Evolutionary conservation across 2,888 invertebrate genomes (phyloP).

Genomic region (Ormyrus labotus): DNA sequence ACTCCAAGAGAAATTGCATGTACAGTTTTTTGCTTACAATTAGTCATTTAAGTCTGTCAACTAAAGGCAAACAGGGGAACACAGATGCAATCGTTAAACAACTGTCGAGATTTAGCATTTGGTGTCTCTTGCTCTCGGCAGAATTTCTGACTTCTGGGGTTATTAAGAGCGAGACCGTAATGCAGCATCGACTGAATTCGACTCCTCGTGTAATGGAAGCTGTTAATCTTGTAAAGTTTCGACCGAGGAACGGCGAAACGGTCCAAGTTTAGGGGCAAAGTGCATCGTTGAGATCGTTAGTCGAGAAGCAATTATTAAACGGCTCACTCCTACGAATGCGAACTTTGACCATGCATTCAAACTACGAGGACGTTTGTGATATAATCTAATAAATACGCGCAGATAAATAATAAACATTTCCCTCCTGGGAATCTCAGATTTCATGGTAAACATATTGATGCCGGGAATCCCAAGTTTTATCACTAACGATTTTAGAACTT

Average conservation of each 20-base stretch:
- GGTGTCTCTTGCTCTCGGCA: background rate
- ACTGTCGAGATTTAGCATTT: background rate
- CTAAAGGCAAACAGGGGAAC: too few relatives aligned
- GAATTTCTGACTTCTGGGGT: conserved; percentile 25
- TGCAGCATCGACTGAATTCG: conserved; percentile 39
- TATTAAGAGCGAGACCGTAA: background rate
- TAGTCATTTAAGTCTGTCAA: too few relatives aligned
- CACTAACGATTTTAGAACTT: too few relatives aligned
- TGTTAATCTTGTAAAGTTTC: conserved; percentile 55
- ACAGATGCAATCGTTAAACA: too few relatives aligned
- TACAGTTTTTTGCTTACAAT: too few relatives aligned
- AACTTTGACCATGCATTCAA: conserved; percentile 12
- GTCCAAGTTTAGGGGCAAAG: conserved; percentile 36
- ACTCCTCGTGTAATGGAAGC: conserved; percentile 44
- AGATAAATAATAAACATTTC: too few relatives aligned
- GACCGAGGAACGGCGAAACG: conserved; percentile 24
- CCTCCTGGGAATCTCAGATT: too few relatives aligned
- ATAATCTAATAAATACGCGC: too few relatives aligned
- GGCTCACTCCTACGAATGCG: conserved; percentile 1
- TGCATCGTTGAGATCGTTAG: conserved; percentile 43
- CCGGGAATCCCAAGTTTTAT: too few relatives aligned
- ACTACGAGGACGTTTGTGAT: background rate
- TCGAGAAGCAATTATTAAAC: conserved; percentile 35
- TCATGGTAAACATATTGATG: too few relatives aligned
- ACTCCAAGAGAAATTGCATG: too few relatives aligned